Conservation (phyloP, 2,797 vertebrate genomes). For the Poliocrania exsul region DNA sequence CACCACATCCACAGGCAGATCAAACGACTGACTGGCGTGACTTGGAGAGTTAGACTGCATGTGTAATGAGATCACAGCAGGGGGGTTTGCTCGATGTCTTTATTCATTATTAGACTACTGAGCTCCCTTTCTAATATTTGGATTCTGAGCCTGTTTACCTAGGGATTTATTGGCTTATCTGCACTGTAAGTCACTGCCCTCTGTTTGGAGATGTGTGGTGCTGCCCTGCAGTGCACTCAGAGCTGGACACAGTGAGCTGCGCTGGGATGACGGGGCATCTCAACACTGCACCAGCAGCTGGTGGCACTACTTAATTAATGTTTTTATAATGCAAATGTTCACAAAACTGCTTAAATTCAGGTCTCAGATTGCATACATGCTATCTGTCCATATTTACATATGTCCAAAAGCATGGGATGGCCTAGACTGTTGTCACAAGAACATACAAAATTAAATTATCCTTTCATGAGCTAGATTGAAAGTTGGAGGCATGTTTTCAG, state of each 20-base stretch:
- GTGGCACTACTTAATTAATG: background rate
- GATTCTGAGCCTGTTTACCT: background rate
- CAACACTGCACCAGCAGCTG: background rate
- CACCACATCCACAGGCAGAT: background rate
- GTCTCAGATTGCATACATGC: background rate
- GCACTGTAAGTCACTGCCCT: background rate
- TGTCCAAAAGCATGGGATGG: background rate
- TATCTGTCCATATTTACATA: background rate
- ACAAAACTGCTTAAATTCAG: background rate
- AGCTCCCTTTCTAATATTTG: background rate
- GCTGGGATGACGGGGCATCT: rapidly evolving
- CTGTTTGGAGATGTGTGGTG: rapidly evolving
- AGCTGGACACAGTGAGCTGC: background rate
- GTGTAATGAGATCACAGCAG: background rate
- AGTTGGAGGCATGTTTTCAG: background rate
- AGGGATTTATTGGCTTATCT: background rate
- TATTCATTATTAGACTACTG: background rate
- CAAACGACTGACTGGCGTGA: background rate
- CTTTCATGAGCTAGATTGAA: background rate
- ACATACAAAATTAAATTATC: background rate
- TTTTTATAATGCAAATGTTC: background rate
- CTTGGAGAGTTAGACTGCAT: background rate
- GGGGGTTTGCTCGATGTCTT: background rate
- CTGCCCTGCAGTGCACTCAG: background rate
- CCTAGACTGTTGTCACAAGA: background rate